phyloP scores from a whole-genome alignment of 2,888 invertebrate genomes.

The Nephrocerus scutellatus region DNA sequence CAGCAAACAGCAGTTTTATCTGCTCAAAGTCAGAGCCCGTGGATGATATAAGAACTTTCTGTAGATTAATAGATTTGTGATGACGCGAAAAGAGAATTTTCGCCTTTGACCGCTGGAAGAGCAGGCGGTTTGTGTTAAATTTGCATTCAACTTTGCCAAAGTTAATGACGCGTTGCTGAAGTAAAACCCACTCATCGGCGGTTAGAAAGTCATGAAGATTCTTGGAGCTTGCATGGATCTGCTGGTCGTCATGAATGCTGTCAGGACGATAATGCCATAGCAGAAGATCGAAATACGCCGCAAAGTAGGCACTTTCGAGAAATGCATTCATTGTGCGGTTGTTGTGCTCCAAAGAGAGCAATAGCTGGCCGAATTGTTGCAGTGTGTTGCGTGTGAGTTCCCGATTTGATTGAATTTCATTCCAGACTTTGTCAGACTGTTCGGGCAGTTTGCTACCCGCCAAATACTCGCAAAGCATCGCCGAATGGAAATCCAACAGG shows the following conservation, averaged over 20 bases:
- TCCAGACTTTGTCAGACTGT: slow-evolving; percentile 36
- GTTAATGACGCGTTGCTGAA: slow-evolving; percentile 43
- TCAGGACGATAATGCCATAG: slow-evolving; percentile 39
- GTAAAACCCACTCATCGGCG: slow-evolving; percentile 37
- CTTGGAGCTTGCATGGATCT: slow-evolving; percentile 7
- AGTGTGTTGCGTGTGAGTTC: slow-evolving; percentile 30
- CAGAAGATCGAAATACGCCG: slow-evolving; percentile 34
- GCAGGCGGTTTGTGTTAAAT: slow-evolving; percentile 34
- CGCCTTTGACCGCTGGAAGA: slow-evolving; percentile 31
- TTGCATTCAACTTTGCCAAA: slow-evolving; percentile 41
- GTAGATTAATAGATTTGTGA: slow-evolving; percentile 18
- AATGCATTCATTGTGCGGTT: slow-evolving; percentile 41
- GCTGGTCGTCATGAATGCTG: slow-evolving; percentile 23
- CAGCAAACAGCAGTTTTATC: slow-evolving; percentile 24
- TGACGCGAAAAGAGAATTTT: slow-evolving; percentile 23
- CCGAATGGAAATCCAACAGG: slow-evolving; percentile 38
- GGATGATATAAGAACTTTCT: slow-evolving; percentile 22
- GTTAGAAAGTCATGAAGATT: slow-evolving; percentile 33
- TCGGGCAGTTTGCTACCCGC: slow-evolving; percentile 38
- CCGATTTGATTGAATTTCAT: slow-evolving; percentile 28
- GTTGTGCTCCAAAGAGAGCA: slow-evolving; percentile 40
- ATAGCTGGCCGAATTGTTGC: slow-evolving; percentile 32
- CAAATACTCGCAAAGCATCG: slow-evolving; percentile 40
- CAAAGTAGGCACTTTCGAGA: slow-evolving; percentile 35
- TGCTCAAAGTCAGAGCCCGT: slow-evolving; percentile 23